These are phyloP conservation scores for Sceloporus undulatus DNA, from an alignment of 2,113 vertebrate species.

Conservation along the genomic window DNA sequence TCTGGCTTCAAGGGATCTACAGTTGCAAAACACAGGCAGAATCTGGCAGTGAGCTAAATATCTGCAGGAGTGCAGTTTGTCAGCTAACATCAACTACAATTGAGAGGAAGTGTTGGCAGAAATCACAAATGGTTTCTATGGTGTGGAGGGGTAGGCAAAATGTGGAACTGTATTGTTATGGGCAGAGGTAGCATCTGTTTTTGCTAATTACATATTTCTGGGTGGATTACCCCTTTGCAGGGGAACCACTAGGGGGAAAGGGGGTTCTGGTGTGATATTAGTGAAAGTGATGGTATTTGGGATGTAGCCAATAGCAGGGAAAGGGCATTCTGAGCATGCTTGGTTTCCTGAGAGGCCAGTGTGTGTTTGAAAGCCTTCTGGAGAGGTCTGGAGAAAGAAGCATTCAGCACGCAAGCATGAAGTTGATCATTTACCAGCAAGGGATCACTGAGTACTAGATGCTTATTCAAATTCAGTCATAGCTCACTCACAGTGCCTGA, in stretches of 20 bases:
- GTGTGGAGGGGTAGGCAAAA: conserved; percentile 38
- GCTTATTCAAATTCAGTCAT: conserved; percentile 33
- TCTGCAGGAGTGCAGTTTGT: conserved; percentile 54
- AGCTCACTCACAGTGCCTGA: conserved; percentile 38
- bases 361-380: conserved; percentile 35
- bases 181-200: conserved; percentile 37
- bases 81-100: conserved; percentile 55
- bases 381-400: conserved; percentile 29
- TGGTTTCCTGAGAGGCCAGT: conserved; percentile 15
- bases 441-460: conserved; percentile 8
- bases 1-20: conserved; percentile 54
- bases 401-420: not conserved
- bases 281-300: conserved; percentile 18
- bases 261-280: conserved; percentile 15
- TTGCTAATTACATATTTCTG: conserved; percentile 43
- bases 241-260: conserved; percentile 18
- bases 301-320: conserved; percentile 25
- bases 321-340: not conserved
- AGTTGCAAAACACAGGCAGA: conserved; percentile 46
- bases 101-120: conserved; percentile 39
- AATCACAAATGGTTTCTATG: conserved; percentile 45
- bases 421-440: conserved; percentile 18
- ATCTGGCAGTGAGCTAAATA: conserved; percentile 56
- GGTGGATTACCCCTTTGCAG: conserved; percentile 33
- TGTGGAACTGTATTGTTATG: conserved; percentile 37